Conservation (phyloP, 2,888 invertebrate species). For the Mylabris sibirica region DNA sequence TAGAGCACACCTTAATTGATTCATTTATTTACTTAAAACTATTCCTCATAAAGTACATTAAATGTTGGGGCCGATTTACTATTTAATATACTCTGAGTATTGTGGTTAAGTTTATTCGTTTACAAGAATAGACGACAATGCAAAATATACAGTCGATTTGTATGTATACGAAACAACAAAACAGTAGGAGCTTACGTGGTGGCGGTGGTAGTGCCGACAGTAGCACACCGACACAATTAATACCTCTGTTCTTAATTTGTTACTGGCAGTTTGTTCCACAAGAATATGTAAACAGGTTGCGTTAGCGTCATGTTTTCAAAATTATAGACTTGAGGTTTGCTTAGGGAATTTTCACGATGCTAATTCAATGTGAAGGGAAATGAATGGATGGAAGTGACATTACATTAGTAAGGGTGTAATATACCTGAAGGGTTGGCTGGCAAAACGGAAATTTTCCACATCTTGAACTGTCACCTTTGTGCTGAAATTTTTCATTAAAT, state of each 20-base stretch:
- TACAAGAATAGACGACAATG: constrained; percentile 40
- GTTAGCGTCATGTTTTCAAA: constrained; percentile 51
- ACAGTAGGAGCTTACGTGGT: constrained; percentile 28
- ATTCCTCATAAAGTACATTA: constrained; percentile 43
- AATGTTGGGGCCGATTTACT: constrained; percentile 42
- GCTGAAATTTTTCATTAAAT: neutral
- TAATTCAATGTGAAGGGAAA: constrained; percentile 47
- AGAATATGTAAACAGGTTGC: constrained; percentile 55
- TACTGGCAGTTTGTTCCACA: constrained; percentile 54
- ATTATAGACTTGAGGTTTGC: constrained; percentile 52
- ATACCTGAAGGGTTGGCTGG: constrained; percentile 5
- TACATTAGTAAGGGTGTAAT: constrained; percentile 8
- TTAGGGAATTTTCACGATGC: constrained; percentile 49
- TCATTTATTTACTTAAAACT: constrained; percentile 46
- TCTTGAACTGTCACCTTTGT: constrained; percentile 6
- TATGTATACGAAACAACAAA: constrained; percentile 33
- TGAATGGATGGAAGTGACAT: constrained; percentile 14
- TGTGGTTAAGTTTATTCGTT: constrained; percentile 21
- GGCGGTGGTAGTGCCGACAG: constrained; percentile 13
- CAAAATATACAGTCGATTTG: constrained; percentile 31
- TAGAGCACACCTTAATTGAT: constrained; percentile 45
- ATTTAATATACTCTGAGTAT: constrained; percentile 45
- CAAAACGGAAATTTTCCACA: neutral
- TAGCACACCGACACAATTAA: constrained; percentile 52
- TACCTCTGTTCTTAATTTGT: constrained; percentile 55